Conservation (phyloP, 2,888 invertebrate species). For the Synergus itoensis region DNA sequence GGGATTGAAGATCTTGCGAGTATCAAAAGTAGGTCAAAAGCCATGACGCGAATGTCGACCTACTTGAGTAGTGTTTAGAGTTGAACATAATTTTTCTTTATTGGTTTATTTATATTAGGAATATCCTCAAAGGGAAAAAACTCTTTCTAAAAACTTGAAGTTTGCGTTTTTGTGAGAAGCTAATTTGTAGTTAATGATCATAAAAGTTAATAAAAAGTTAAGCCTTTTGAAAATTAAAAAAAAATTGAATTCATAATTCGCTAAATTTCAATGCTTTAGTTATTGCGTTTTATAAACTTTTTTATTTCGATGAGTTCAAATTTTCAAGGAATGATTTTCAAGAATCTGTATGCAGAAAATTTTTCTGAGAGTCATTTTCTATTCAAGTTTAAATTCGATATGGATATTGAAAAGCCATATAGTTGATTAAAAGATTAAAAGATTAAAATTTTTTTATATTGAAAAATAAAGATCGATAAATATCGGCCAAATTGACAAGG, state of each 20-base stretch:
- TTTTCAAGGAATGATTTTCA: neutral
- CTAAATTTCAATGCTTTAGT: neutral
- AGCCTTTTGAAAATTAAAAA: too few relatives aligned
- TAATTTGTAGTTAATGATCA: neutral
- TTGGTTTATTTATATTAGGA: neutral
- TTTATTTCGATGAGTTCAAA: neutral
- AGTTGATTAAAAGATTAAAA: neutral
- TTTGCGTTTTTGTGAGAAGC: neutral
- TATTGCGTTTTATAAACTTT: neutral
- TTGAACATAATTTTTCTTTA: constrained; percentile 56
- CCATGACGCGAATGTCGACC: constrained; percentile 57
- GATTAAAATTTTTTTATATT: too few relatives aligned
- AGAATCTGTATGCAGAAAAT: neutral
- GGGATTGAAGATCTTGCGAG: constrained; percentile 58
- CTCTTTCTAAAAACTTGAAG: neutral
- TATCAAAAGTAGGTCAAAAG: constrained; percentile 67
- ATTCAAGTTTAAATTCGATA: neutral
- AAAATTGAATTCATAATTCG: neutral
- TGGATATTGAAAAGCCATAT: neutral
- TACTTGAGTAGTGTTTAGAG: constrained; percentile 55
- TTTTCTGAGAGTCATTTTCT: neutral
- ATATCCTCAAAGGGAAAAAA: neutral
- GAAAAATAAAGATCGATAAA: too few relatives aligned
- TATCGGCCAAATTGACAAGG: too few relatives aligned
- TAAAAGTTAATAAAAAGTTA: neutral